These are phyloP conservation scores for Halesus radiatus DNA, from an alignment of 1,140 invertebrate genomes.

Conservation along the genomic window DNA sequence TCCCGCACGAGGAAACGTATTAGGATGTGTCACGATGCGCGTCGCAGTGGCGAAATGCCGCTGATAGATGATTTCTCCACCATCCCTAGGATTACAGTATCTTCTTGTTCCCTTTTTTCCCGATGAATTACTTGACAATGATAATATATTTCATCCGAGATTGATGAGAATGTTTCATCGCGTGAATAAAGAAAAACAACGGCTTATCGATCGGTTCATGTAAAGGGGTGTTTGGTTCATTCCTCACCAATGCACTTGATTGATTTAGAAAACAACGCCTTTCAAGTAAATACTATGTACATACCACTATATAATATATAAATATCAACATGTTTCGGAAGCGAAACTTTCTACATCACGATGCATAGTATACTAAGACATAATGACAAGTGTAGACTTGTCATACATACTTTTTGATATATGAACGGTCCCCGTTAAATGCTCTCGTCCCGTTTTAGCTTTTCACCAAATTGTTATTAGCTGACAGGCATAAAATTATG, in stretches of 20 bases:
- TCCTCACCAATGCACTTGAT: background rate
- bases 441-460: too few relatives aligned
- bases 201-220: background rate
- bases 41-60: slow-evolving; percentile 7
- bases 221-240: slow-evolving; percentile 7
- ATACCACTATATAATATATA: too few relatives aligned
- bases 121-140: slow-evolving; percentile 28
- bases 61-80: slow-evolving; percentile 42
- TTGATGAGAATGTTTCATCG: slow-evolving; percentile 30
- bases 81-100: slow-evolving; percentile 22
- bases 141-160: slow-evolving; percentile 32
- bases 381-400: too few relatives aligned
- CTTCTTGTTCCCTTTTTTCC: slow-evolving; percentile 7
- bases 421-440: too few relatives aligned
- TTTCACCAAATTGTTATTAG: too few relatives aligned
- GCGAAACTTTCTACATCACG: too few relatives aligned
- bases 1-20: slow-evolving; percentile 9
- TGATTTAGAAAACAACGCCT: too few relatives aligned
- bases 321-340: too few relatives aligned
- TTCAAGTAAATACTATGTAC: too few relatives aligned
- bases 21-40: slow-evolving; percentile 24
- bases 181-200: background rate
- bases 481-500: too few relatives aligned
- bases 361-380: too few relatives aligned
- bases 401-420: too few relatives aligned